Evolutionary conservation across 2,113 vertebrate species (phyloP).

Genomic region (Bubo bubo): DNA sequence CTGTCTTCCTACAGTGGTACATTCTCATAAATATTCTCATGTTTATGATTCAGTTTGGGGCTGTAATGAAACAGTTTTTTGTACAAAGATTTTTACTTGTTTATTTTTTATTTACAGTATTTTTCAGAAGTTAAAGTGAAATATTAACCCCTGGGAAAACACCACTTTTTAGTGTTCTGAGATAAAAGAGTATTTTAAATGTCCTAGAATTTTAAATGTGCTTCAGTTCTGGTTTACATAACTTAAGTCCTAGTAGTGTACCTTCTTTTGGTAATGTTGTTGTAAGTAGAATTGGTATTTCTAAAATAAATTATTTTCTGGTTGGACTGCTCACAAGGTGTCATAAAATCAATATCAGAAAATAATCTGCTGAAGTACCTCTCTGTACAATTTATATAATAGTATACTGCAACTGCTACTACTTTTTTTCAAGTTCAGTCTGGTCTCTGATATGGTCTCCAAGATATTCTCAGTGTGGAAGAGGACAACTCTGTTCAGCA

Average conservation of each 20-base stretch:
- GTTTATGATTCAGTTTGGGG: neutral
- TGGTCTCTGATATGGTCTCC: neutral
- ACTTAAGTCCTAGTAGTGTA: neutral
- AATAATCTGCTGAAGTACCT: neutral
- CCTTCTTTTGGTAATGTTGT: neutral
- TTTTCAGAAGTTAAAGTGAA: neutral
- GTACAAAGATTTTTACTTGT: neutral
- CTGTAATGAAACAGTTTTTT: neutral
- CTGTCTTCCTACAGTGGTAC: neutral
- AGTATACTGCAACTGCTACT: neutral
- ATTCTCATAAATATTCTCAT: neutral
- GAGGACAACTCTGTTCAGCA: neutral
- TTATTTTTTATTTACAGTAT: neutral
- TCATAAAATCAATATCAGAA: neutral
- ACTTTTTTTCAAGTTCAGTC: neutral
- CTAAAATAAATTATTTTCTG: neutral
- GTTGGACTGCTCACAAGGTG: neutral
- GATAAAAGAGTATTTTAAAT: neutral
- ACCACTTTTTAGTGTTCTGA: neutral
- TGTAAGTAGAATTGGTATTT: neutral
- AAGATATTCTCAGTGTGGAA: neutral
- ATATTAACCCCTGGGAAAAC: neutral
- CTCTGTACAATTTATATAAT: neutral
- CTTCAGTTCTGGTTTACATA: neutral
- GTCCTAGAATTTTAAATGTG: neutral